phyloP scores from a whole-genome alignment of 2,113 vertebrate species.

The Leptodactylus fuscus region DNA sequence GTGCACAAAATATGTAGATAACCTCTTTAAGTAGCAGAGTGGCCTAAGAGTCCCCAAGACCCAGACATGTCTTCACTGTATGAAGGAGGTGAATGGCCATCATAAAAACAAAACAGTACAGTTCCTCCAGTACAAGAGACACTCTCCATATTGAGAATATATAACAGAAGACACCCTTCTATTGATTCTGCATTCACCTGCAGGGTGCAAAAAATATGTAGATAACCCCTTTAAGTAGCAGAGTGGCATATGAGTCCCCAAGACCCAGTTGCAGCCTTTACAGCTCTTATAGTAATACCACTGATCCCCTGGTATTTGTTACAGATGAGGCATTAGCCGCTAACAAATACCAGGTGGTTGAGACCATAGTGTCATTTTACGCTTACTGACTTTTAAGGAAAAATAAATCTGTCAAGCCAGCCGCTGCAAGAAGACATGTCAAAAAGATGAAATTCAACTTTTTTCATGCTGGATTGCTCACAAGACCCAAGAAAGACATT shows the following conservation, averaged over 20 bases:
- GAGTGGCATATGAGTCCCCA: too few relatives aligned
- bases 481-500: neutral
- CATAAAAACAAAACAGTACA: neutral
- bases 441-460: conserved; percentile 28
- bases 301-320: neutral
- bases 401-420: conserved; percentile 49
- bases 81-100: neutral
- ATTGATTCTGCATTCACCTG: too few relatives aligned
- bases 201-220: neutral
- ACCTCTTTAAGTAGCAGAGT: neutral
- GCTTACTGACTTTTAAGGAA: conserved; percentile 51
- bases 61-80: neutral
- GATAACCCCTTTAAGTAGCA: neutral
- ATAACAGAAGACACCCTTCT: too few relatives aligned
- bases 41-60: neutral
- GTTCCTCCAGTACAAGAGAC: too few relatives aligned
- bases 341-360: conserved; percentile 56
- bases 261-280: neutral
- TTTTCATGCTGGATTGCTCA: conserved; percentile 17
- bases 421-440: conserved; percentile 8
- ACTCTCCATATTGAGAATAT: too few relatives aligned
- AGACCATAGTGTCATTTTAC: conserved; percentile 43
- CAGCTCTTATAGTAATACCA: neutral
- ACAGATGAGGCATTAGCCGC: conserved; percentile 17
- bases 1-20: neutral